A percentile compares a stretch with the other conserved stretches of the same genome.
Conservation (phyloP, 2,113 vertebrate genomes). For the Tyrannus savana region DNA sequence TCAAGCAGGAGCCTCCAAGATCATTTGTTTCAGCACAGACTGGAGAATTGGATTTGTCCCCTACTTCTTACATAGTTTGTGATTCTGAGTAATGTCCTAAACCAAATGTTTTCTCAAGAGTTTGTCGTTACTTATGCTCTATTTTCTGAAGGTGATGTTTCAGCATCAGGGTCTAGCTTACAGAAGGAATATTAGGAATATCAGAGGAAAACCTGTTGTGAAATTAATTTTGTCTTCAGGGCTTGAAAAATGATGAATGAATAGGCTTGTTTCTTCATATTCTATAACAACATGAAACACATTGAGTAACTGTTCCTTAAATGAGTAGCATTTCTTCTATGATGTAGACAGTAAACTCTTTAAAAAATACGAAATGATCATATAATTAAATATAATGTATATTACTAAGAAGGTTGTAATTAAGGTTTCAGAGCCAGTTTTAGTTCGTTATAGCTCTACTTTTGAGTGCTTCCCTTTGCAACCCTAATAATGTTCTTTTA, state of each 20-base stretch:
- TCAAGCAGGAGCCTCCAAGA: background rate
- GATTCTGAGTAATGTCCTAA: background rate
- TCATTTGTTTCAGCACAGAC: background rate
- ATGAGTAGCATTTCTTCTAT: background rate
- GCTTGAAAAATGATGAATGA: background rate
- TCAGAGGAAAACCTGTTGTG: background rate
- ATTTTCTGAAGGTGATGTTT: accelerated
- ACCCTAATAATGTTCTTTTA: background rate
- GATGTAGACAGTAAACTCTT: background rate
- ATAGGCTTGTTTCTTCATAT: background rate
- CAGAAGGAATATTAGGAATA: background rate
- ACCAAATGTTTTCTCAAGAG: background rate
- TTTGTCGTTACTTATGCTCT: background rate
- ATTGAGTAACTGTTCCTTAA: background rate
- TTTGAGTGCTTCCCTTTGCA: background rate
- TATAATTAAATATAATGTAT: background rate
- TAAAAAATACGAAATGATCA: background rate
- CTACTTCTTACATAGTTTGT: background rate
- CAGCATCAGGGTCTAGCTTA: background rate
- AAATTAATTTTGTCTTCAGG: background rate
- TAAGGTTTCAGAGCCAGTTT: background rate
- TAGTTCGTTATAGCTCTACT: background rate
- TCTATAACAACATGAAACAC: background rate
- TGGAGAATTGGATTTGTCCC: background rate
- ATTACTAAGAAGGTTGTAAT: background rate